phyloP scores from a whole-genome alignment of 1,140 invertebrate genomes.

The Rhyzopertha dominica region DNA sequence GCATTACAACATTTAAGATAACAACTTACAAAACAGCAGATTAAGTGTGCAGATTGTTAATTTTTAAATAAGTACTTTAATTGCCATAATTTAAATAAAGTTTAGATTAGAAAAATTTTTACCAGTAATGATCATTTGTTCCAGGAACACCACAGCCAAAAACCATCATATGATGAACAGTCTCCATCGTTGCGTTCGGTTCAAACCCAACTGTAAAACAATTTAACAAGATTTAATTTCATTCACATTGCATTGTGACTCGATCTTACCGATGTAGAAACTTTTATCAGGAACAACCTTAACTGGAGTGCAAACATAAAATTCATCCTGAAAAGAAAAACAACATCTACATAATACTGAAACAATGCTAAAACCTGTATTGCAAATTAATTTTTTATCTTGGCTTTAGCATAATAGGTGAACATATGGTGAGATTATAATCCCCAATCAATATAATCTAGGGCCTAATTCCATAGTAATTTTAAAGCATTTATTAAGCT shows the following conservation, averaged over 20 bases:
- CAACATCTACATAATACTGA: constrained; percentile 3
- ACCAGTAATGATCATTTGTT: constrained; percentile 73
- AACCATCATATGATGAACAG: constrained; percentile 93
- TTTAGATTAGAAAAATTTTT: constrained; percentile 30
- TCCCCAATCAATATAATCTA: too few relatives aligned
- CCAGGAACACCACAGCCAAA: constrained; percentile 90
- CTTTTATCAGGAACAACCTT: constrained; percentile 62
- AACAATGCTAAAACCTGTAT: not conserved
- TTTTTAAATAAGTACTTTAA: constrained; percentile 4
- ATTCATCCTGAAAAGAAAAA: constrained; percentile 64
- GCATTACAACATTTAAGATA: too few relatives aligned
- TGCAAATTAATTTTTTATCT: not conserved
- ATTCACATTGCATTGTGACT: constrained; percentile 25
- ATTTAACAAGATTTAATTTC: constrained; percentile 8
- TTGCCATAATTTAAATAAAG: not conserved
- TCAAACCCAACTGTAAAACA: constrained; percentile 77
- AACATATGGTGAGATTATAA: constrained; percentile 1
- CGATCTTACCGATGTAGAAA: constrained; percentile 76
- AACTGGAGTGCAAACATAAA: constrained; percentile 80
- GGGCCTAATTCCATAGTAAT: constrained; percentile 2
- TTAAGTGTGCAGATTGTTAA: too few relatives aligned
- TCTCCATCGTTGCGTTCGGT: constrained; percentile 86
- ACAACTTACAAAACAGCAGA: too few relatives aligned
- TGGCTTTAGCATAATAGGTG: constrained; percentile 6
- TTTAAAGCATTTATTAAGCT: constrained; percentile 1